Conservation (phyloP, 2,797 vertebrate genomes). For the Zalophus californianus region DNA sequence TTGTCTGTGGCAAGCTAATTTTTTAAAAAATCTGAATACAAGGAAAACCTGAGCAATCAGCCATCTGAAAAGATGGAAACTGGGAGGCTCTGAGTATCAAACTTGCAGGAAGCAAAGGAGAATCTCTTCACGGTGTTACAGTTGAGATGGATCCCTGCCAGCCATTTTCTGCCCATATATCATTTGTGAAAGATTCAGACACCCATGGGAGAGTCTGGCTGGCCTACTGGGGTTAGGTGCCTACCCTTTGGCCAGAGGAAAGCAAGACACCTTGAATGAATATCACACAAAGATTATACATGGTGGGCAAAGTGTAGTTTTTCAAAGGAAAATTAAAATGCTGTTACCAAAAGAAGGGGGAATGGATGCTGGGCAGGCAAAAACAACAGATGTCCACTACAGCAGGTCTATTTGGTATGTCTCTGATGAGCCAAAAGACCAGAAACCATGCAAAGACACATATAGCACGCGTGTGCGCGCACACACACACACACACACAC, state of each 20-base stretch:
- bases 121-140: neutral
- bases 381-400: conserved; percentile 82
- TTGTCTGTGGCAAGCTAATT: neutral
- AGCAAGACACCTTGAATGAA: neutral
- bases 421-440: conserved; percentile 69
- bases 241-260: neutral
- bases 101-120: neutral
- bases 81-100: neutral
- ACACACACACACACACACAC: neutral
- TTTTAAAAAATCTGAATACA: neutral
- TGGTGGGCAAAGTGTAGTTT: conserved; percentile 48
- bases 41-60: neutral
- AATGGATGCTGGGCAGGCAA: conserved; percentile 69
- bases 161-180: neutral
- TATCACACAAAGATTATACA: conserved; percentile 37
- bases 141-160: neutral
- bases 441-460: conserved; percentile 50
- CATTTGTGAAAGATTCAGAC: neutral
- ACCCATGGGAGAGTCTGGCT: neutral
- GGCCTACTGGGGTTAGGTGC: neutral
- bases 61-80: neutral
- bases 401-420: conserved; percentile 69
- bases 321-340: conserved; percentile 75
- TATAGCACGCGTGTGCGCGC: neutral
- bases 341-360: conserved; percentile 65